Evolutionary conservation across 2,113 vertebrate species (phyloP).

Genomic region (Apodemus speciosus): DNA sequence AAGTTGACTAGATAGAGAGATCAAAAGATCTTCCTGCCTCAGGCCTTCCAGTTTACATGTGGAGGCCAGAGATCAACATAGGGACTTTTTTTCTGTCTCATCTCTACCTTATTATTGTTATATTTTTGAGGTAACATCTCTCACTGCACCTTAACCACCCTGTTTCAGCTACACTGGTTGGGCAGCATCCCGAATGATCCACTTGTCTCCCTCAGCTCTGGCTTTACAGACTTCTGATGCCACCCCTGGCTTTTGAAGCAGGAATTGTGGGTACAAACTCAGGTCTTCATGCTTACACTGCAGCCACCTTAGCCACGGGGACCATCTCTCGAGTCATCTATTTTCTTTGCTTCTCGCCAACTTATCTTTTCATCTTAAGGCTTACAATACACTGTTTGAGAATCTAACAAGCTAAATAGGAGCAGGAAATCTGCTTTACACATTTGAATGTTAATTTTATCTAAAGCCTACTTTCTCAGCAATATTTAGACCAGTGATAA

Average conservation of each 20-base stretch:
- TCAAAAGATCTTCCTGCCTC: not conserved
- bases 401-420: not conserved
- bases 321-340: too few relatives aligned
- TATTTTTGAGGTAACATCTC: not conserved
- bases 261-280: not conserved
- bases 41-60: not conserved
- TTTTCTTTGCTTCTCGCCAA: not conserved
- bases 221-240: not conserved
- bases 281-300: not conserved
- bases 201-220: not conserved
- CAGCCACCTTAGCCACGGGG: not conserved
- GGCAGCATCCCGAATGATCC: not conserved
- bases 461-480: not conserved
- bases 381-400: not conserved
- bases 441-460: not conserved
- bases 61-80: not conserved
- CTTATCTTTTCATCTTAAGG: not conserved
- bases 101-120: not conserved
- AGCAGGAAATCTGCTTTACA: not conserved
- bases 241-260: not conserved
- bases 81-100: too few relatives aligned
- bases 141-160: not conserved
- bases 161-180: too few relatives aligned
- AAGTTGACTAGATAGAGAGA: not conserved
- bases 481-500: not conserved